phyloP scores from a whole-genome alignment of 2,797 vertebrate genomes.

The Nyctibius grandis region DNA sequence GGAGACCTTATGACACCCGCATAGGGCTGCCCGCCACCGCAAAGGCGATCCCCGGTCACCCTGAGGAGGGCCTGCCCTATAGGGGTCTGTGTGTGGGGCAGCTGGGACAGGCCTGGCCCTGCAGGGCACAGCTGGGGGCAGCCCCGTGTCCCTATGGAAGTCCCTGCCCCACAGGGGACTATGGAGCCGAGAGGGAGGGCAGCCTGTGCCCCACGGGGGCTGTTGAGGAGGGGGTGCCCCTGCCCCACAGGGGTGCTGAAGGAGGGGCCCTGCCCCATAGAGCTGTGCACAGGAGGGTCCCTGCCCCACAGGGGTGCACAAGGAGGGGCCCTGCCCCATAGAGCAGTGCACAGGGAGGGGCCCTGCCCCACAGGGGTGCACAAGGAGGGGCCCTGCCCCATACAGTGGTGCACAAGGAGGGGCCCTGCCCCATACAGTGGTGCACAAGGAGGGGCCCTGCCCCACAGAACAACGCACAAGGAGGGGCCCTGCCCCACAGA shows the following conservation, averaged over 20 bases:
- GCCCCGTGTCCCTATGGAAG: background rate
- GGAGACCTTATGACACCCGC: background rate
- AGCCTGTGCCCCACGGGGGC: no score
- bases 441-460: background rate
- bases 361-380: background rate
- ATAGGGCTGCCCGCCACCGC: rapidly evolving
- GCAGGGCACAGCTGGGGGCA: background rate
- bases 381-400: no score
- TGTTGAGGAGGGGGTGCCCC: background rate
- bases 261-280: background rate
- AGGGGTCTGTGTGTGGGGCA: background rate
- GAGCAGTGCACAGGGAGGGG: background rate
- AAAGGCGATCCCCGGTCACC: background rate
- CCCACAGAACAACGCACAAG: background rate
- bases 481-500: background rate
- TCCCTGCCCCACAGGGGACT: rapidly evolving
- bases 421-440: background rate
- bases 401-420: no score
- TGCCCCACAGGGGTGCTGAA: no score
- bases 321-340: background rate
- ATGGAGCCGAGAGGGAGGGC: no score
- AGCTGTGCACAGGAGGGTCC: no score
- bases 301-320: background rate
- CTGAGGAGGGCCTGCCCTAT: background rate
- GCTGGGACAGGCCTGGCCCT: background rate